Evolutionary conservation across 2,797 vertebrate species (phyloP).

Genomic region (Erethizon dorsatum): DNA sequence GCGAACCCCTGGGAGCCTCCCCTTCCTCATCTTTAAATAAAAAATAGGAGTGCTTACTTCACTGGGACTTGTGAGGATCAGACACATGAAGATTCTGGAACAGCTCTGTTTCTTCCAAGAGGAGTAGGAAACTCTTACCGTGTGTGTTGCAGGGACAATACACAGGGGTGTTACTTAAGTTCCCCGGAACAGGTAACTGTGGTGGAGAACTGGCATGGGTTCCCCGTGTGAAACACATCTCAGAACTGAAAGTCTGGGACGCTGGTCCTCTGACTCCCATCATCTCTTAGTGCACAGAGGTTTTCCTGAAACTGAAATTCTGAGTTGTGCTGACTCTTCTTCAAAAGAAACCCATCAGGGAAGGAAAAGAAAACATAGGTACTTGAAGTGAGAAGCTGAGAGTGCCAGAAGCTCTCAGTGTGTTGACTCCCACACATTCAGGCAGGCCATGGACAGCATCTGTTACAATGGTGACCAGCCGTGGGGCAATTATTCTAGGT

Average conservation of each 20-base stretch:
- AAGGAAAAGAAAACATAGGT: background rate
- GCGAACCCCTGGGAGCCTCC: background rate
- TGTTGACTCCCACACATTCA: background rate
- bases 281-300: background rate
- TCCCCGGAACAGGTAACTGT: background rate
- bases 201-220: background rate
- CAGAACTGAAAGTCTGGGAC: background rate
- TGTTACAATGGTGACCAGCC: background rate
- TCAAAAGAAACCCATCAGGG: background rate
- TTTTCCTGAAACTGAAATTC: background rate
- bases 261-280: background rate
- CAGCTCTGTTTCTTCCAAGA: background rate
- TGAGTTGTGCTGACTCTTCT: background rate
- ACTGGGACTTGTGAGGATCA: background rate
- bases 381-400: background rate
- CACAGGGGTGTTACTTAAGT: background rate
- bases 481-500: background rate
- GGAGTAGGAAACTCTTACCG: too few relatives aligned
- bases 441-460: background rate
- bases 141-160: background rate
- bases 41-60: background rate
- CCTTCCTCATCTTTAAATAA: background rate
- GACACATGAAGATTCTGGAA: background rate
- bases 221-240: background rate
- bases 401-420: background rate